Conservation (phyloP, 2,888 invertebrate genomes). For the Trisateles emortualis region DNA sequence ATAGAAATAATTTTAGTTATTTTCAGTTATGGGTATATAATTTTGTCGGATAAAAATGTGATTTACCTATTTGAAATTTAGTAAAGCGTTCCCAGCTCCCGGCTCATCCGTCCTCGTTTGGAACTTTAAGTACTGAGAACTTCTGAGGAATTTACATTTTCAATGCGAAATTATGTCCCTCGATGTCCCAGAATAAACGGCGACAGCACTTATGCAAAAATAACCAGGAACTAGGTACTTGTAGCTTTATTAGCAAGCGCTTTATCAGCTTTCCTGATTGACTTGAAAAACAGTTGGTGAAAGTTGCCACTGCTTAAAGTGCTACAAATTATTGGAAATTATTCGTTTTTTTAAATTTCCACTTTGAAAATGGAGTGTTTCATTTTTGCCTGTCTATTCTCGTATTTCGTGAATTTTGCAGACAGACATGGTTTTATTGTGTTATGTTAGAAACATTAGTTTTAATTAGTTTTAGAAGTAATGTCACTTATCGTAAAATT, state of each 20-base stretch:
- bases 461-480: background rate
- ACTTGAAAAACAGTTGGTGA: conserved; percentile 48
- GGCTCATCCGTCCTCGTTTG: conserved; percentile 22
- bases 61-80: too few species aligned
- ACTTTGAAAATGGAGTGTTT: conserved; percentile 1
- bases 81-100: conserved; percentile 27
- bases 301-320: conserved; percentile 20
- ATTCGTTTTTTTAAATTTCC: conserved; percentile 8
- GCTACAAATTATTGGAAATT: conserved; percentile 31
- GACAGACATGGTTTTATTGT: background rate
- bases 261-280: conserved; percentile 42
- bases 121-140: conserved; percentile 54
- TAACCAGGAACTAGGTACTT: conserved; percentile 49
- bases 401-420: background rate
- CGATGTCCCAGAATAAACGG: conserved; percentile 55
- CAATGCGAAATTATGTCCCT: conserved; percentile 63
- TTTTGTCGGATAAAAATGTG: too few species aligned
- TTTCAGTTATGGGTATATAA: too few species aligned
- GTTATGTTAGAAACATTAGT: background rate
- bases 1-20: too few species aligned
- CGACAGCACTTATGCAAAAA: conserved; percentile 61
- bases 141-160: conserved; percentile 61
- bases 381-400: background rate
- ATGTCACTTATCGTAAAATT: too few species aligned
- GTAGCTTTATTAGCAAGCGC: conserved; percentile 36